phyloP scores from a whole-genome alignment of 2,113 vertebrate species.

The Xerus inauris region DNA sequence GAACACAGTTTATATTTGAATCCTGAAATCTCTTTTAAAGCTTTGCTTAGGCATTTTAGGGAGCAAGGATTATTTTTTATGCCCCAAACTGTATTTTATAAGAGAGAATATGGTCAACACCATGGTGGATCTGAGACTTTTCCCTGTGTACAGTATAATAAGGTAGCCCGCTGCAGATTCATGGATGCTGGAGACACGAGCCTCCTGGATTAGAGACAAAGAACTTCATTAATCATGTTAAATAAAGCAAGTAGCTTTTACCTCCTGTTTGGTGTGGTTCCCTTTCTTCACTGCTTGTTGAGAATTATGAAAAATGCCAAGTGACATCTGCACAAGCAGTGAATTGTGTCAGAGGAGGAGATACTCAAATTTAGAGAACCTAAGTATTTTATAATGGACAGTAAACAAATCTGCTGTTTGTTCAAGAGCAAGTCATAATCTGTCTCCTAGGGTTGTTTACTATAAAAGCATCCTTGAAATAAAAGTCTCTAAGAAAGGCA shows the following conservation, averaged over 20 bases:
- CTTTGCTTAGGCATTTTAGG: not conserved
- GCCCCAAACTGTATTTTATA: not conserved
- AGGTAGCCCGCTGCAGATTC: not conserved
- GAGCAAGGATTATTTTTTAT: not conserved
- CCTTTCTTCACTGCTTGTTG: not conserved
- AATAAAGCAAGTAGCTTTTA: not conserved
- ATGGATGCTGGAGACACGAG: not conserved
- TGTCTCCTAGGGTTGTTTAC: not conserved
- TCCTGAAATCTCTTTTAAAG: not conserved
- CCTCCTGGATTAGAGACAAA: not conserved
- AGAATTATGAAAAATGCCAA: not conserved
- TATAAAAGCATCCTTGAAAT: not conserved
- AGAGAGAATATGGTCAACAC: not conserved
- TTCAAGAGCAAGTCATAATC: not conserved
- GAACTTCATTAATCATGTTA: not conserved
- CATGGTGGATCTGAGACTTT: not conserved
- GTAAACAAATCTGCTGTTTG: not conserved
- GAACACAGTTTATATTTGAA: not conserved
- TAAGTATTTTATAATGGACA: not conserved
- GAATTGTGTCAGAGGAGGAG: not conserved
- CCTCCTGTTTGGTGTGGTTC: not conserved
- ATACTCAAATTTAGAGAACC: not conserved
- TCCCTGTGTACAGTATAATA: not conserved
- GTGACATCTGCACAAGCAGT: not conserved
- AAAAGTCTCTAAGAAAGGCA: not conserved